A percentile compares a stretch with the other conserved stretches of the same genome.
Conservation (phyloP, 2,797 vertebrate species). For the Ispidina lecontei region DNA sequence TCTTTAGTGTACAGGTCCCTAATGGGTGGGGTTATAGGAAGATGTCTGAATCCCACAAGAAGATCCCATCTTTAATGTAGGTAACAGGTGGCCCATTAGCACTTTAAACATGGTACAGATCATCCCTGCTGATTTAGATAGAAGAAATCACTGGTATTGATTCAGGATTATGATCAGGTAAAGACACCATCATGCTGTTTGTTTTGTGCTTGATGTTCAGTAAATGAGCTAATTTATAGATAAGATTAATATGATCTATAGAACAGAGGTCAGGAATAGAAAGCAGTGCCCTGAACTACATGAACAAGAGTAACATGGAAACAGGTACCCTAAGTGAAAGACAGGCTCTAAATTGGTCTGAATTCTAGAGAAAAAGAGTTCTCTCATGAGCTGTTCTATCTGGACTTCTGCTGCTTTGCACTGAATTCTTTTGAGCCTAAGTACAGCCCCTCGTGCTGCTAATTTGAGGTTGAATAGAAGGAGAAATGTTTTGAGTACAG, state of each 20-base stretch:
- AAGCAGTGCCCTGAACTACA: background rate
- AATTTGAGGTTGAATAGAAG: background rate
- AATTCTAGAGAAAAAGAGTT: background rate
- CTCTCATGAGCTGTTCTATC: background rate
- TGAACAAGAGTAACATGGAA: background rate
- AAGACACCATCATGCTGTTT: conserved; percentile 15
- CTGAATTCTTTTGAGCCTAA: background rate
- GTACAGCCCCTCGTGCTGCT: background rate
- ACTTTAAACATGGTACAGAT: background rate
- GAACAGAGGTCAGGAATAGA: background rate
- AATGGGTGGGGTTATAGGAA: background rate
- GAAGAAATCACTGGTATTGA: conserved; percentile 20
- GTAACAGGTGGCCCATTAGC: background rate
- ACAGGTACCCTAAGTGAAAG: background rate
- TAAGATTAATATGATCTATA: conserved; percentile 13
- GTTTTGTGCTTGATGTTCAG: conserved; percentile 37
- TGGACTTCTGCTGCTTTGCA: background rate
- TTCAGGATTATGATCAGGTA: conserved; percentile 37
- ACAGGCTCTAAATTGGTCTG: background rate
- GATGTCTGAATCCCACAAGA: background rate
- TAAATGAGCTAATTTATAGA: conserved; percentile 42
- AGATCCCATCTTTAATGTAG: background rate
- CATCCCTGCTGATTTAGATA: background rate
- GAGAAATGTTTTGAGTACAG: background rate
- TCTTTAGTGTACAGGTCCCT: background rate